Conservation (phyloP, 2,113 vertebrate species). For the Hemiscyllium ocellatum region DNA sequence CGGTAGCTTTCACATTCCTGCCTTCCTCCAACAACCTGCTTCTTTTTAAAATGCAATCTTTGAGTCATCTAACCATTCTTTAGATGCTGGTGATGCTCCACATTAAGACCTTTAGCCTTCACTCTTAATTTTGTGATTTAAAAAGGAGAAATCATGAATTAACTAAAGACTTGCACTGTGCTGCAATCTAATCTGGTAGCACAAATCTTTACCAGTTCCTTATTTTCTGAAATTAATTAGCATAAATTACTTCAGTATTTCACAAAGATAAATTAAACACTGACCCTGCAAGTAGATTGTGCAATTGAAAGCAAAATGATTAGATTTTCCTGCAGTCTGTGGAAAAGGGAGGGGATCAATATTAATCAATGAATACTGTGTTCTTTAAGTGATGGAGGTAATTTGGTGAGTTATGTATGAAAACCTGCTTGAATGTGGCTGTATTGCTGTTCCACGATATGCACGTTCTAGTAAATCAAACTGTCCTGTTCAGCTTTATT, state of each 20-base stretch:
- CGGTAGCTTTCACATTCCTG: neutral
- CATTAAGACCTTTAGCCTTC: neutral
- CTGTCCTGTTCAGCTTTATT: neutral
- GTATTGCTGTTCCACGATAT: neutral
- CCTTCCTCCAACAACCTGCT: neutral
- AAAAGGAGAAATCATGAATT: neutral
- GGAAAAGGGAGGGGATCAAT: neutral
- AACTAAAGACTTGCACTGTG: neutral
- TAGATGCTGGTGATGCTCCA: neutral
- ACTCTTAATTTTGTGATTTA: neutral
- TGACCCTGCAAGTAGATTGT: neutral
- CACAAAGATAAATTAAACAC: neutral
- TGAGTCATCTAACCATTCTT: neutral
- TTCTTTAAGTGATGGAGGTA: neutral
- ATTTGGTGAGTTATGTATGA: neutral
- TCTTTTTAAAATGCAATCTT: neutral
- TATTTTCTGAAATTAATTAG: constrained; percentile 5
- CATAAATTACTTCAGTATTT: neutral
- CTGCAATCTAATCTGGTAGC: neutral
- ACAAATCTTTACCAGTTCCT: neutral
- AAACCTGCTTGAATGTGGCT: neutral
- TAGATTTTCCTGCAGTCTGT: neutral
- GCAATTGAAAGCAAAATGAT: constrained; percentile 29
- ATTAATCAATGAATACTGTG: neutral
- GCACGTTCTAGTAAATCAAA: neutral